These are phyloP conservation scores for Stegastes partitus DNA, from an alignment of 2,113 vertebrate genomes.

Conservation along the genomic window DNA sequence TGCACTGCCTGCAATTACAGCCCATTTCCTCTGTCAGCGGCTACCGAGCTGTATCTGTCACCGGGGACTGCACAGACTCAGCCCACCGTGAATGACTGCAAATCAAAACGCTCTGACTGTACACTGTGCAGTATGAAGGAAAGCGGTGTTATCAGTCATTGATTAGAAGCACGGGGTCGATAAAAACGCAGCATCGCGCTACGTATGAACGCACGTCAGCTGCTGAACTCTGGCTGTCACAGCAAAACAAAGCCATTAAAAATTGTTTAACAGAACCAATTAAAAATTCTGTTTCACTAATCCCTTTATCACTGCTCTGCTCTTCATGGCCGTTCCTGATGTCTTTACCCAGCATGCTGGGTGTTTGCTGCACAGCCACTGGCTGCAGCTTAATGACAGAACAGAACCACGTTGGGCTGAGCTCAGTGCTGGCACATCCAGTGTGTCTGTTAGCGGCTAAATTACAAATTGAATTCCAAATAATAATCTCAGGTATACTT, in stretches of 20 bases:
- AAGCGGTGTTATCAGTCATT: slow-evolving; percentile 40
- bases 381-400: slow-evolving; percentile 25
- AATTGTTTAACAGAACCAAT: slow-evolving; percentile 53
- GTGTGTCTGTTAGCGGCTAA: slow-evolving; percentile 14
- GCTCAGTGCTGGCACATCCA: slow-evolving; percentile 25
- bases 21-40: slow-evolving; percentile 69
- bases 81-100: slow-evolving; percentile 21
- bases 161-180: slow-evolving; percentile 49
- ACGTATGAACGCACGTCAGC: slow-evolving; percentile 39
- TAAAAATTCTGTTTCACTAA: slow-evolving; percentile 68
- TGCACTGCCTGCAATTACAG: slow-evolving; percentile 73
- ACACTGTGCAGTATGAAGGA: slow-evolving; percentile 7
- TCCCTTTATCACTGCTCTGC: slow-evolving; percentile 55
- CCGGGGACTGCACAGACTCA: slow-evolving; percentile 31
- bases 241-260: slow-evolving; percentile 23
- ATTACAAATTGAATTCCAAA: slow-evolving; percentile 13
- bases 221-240: slow-evolving; percentile 24
- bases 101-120: slow-evolving; percentile 58
- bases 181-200: slow-evolving; percentile 41
- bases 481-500: background rate
- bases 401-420: slow-evolving; percentile 20
- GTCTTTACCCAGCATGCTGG: slow-evolving; percentile 39
- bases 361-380: slow-evolving; percentile 47
- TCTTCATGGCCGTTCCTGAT: slow-evolving; percentile 49
- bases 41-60: slow-evolving; percentile 63